Evolutionary conservation across 2,888 invertebrate species (phyloP).

Genomic region (Diarsia rubi): DNA sequence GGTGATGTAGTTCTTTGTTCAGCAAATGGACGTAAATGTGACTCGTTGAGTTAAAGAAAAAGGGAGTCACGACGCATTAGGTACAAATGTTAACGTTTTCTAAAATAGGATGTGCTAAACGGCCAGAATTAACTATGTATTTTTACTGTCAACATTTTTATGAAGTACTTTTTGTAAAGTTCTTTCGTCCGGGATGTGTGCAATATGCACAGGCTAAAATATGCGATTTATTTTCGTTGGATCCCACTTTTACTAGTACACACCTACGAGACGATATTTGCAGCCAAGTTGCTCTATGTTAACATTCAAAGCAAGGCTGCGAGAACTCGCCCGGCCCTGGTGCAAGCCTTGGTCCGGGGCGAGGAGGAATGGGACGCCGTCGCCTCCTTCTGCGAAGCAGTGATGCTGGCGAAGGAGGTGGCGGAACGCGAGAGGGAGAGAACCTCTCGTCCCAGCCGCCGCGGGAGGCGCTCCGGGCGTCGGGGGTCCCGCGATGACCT

Average conservation of each 20-base stretch:
- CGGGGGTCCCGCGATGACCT: no score
- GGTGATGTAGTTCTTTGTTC: background rate
- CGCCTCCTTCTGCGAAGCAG: no score
- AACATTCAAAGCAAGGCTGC: background rate
- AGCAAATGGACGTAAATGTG: background rate
- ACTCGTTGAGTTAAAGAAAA: background rate
- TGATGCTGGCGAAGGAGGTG: no score
- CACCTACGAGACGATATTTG: background rate
- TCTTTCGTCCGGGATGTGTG: background rate
- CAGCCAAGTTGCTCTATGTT: background rate
- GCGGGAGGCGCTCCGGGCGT: no score
- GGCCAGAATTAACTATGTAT: background rate
- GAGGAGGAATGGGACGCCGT: no score
- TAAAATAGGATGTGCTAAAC: background rate
- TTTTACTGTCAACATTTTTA: background rate
- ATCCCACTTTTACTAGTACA: background rate
- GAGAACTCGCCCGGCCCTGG: no score
- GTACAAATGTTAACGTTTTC: background rate
- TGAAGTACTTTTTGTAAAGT: background rate
- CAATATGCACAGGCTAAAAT: background rate
- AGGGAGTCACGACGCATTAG: background rate
- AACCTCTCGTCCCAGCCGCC: no score
- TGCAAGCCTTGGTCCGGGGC: no score
- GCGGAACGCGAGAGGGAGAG: no score
- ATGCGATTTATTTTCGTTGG: no score